phyloP scores from a whole-genome alignment of 1,140 invertebrate species.

The Calliopsis andreniformis region DNA sequence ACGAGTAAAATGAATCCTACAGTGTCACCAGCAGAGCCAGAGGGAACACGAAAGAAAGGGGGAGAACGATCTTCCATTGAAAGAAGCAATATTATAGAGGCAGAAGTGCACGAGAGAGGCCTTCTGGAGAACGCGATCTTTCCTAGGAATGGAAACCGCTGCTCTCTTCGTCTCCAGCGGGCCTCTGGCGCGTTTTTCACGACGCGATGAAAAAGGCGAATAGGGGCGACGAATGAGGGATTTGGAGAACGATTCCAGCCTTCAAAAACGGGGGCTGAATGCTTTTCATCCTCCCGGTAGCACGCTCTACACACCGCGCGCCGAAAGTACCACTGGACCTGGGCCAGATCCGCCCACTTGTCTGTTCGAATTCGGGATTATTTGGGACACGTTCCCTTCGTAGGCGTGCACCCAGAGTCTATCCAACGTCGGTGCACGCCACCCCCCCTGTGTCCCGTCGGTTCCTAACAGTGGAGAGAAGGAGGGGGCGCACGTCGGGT shows the following conservation, averaged over 20 bases:
- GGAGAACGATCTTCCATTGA: neutral
- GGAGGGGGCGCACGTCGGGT: constrained; percentile 15
- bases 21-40: constrained; percentile 9
- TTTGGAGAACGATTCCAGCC: constrained; percentile 51
- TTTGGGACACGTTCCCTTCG: constrained; percentile 74
- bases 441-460: neutral
- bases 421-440: constrained; percentile 31
- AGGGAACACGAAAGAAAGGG: neutral
- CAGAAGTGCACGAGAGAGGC: neutral
- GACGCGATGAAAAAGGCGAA: constrained; percentile 38
- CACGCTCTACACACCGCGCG: constrained; percentile 49
- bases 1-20: constrained; percentile 41
- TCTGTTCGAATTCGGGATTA: constrained; percentile 75
- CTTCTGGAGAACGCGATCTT: neutral
- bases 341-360: constrained; percentile 76
- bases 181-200: constrained; percentile 1
- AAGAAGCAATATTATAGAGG: neutral
- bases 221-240: constrained; percentile 8
- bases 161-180: neutral
- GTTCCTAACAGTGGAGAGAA: too few relatives aligned
- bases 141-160: constrained; percentile 7
- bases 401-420: constrained; percentile 66
- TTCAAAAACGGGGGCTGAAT: constrained; percentile 54
- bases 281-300: constrained; percentile 59
- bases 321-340: constrained; percentile 75